Conservation (phyloP, 2,797 vertebrate genomes). For the Dendrocincla tyrannina region DNA sequence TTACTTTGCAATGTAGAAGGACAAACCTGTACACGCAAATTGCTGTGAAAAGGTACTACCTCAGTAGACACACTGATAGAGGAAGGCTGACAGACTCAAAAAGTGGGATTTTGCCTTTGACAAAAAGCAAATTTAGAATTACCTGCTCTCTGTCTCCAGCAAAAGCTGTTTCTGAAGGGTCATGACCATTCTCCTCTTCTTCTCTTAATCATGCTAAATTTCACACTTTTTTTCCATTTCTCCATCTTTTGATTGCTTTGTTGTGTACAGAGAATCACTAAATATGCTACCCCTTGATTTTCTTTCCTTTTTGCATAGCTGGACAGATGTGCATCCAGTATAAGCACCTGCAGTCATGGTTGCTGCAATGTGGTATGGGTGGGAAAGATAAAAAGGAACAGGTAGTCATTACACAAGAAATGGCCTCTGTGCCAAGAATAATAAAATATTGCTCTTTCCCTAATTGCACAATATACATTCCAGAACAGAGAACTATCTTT, state of each 20-base stretch:
- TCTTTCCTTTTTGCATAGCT: not conserved
- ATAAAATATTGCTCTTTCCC: not conserved
- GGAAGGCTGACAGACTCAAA: not conserved
- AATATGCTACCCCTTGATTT: not conserved
- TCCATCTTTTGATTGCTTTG: not conserved
- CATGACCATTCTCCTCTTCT: not conserved
- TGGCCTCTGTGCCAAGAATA: not conserved
- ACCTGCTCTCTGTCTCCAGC: not conserved
- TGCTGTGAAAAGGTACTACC: not conserved
- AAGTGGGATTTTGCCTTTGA: not conserved
- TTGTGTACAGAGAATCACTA: not conserved
- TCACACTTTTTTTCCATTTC: not conserved
- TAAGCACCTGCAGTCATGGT: not conserved
- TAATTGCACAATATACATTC: not conserved
- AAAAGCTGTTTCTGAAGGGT: not conserved
- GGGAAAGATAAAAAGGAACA: constrained; percentile 2
- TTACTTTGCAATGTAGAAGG: not conserved
- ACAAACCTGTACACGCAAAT: not conserved
- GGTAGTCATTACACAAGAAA: not conserved
- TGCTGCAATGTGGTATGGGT: not conserved
- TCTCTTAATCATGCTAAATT: not conserved
- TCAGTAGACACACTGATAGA: not conserved
- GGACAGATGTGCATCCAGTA: not conserved
- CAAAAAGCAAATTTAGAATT: not conserved
- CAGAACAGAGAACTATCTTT: not conserved